Evolutionary conservation across 1,140 invertebrate genomes (phyloP), one percentile per base, ranked within the genome.

Genomic region (Drosophila lini): DNA sequence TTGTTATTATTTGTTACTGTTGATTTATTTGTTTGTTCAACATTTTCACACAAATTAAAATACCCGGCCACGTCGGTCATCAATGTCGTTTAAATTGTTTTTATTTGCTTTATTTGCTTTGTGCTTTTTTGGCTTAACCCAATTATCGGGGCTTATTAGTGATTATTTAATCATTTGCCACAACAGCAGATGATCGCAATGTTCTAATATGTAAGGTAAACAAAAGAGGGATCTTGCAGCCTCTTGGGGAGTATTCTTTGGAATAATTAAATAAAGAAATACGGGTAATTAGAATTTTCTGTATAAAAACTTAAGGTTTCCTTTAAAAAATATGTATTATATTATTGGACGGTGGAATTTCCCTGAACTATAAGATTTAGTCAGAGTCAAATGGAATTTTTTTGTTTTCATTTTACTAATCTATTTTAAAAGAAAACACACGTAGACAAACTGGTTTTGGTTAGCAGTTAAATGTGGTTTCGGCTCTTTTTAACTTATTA

Each of bases 41-140:
- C 79, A 89, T 85, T 81, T 89, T 89, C 81, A 90, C 85, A 89
- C 85, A 89, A 89, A 89, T 89, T 89, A 89, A 89, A 90, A 89
- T 89, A 85, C 81, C 77, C 42, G 67, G 47, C 55, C 53, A 44
- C 74, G 67, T 77, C 42, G 52, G 38, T 28, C 56, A 61, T 47
- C 64, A 50, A 52, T 47, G 41, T 77, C 55, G 67, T 42, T 61
- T 44, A 42, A 65, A 44, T 52, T 60, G 62, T 78, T 61, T 53
- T 36, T 61, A 45, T 69, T 53, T 71, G 42, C 55, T 28, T 69
- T 69, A 56, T 56, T 70, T 61, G 22, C n/a, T 44, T 68, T 69
- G 45, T 67, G 41, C 9, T 58, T 80, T 80, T 80, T 78, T 69
- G 67, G 65, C 64, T 74, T 81, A 85, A 80, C 78, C 81, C 75